Conservation (phyloP, 2,797 vertebrate species). For the Mastacembelus armatus region DNA sequence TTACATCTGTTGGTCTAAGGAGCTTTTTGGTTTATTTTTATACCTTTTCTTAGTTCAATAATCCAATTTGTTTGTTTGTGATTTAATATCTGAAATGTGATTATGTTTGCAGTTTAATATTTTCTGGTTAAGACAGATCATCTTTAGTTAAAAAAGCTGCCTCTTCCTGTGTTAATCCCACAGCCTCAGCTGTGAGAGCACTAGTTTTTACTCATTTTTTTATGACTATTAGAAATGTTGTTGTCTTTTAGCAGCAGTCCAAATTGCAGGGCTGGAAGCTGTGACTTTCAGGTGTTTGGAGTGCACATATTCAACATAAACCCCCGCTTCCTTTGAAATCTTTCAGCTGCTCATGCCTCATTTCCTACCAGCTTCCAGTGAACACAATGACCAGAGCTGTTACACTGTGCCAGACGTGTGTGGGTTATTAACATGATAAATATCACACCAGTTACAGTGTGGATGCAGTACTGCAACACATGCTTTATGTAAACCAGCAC, state of each 20-base stretch:
- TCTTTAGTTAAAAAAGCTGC: conserved; percentile 50
- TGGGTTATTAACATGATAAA: conserved; percentile 66
- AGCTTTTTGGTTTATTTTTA: conserved; percentile 20
- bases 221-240: conserved; percentile 4
- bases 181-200: conserved; percentile 8
- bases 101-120: conserved; percentile 56
- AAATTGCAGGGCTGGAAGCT: conserved; percentile 64
- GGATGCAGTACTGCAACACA: conserved; percentile 25
- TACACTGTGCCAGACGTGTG: conserved; percentile 62
- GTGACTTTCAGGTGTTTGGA: conserved; percentile 64
- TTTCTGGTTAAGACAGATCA: conserved; percentile 70
- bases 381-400: conserved; percentile 50
- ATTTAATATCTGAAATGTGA: conserved; percentile 52
- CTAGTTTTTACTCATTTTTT: background rate
- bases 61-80: conserved; percentile 40
- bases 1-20: conserved; percentile 6
- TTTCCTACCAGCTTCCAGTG: conserved; percentile 62
- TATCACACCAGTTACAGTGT: conserved; percentile 43
- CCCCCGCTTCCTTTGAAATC: conserved; percentile 62
- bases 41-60: conserved; percentile 23
- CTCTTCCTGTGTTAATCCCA: conserved; percentile 41
- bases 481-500: conserved; percentile 52
- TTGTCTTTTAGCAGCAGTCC: conserved; percentile 37
- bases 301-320: conserved; percentile 28
- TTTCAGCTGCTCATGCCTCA: conserved; percentile 67